phyloP scores from a whole-genome alignment of 2,888 invertebrate species.

The Penaeus monodon region DNA sequence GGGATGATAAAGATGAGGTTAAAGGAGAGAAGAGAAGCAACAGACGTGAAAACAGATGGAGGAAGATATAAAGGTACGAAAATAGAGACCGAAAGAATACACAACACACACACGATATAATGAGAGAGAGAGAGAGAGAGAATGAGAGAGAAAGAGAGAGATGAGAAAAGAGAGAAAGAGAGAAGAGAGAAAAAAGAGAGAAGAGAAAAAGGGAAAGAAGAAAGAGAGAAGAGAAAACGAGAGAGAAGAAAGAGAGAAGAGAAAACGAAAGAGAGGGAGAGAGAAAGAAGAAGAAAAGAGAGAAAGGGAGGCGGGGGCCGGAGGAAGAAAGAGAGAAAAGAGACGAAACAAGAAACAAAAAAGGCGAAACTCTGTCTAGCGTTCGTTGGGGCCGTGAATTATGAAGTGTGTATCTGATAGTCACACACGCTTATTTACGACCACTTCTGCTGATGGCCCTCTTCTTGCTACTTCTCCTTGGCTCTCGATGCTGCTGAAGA shows the following conservation, averaged over 20 bases:
- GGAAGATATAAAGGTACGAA: too few species aligned
- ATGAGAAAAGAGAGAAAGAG: background rate
- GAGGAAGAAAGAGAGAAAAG: background rate
- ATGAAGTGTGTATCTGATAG: too few species aligned
- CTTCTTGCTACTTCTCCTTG: too few species aligned
- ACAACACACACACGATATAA: too few species aligned
- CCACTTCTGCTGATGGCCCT: too few species aligned
- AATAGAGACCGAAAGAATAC: too few species aligned
- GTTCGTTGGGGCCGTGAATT: too few species aligned
- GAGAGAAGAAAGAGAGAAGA: background rate
- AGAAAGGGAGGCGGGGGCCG: background rate
- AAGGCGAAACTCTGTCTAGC: background rate
- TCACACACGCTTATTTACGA: too few species aligned
- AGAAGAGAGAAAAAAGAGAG: background rate
- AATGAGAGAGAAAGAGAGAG: conserved; percentile 3
- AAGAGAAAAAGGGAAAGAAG: too few species aligned
- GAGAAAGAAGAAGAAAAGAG: background rate
- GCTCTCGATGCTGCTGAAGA: background rate
- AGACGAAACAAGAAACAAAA: background rate
- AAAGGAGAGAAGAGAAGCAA: too few species aligned
- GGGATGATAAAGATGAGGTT: background rate
- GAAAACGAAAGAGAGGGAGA: background rate
- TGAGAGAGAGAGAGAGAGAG: background rate
- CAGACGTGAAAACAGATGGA: too few species aligned
- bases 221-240: background rate